phyloP scores from a whole-genome alignment of 2,888 invertebrate species.

The Drosophila maculinotata region DNA sequence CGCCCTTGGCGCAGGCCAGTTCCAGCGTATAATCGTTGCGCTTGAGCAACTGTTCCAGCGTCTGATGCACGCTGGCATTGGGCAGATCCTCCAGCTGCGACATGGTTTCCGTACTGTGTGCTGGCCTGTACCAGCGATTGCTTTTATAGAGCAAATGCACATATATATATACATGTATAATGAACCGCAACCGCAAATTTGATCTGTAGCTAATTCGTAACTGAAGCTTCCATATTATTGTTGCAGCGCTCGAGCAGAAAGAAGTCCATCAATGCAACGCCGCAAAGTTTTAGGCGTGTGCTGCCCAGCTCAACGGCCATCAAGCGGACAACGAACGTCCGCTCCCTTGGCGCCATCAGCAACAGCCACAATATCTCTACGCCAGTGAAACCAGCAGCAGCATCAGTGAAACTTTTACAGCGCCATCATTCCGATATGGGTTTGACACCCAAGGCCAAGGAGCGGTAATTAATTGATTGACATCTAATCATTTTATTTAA shows the following conservation, averaged over 20 bases:
- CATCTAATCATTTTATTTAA: too few relatives aligned
- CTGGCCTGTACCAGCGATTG: neutral
- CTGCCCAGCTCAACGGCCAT: too few relatives aligned
- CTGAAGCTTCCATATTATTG: neutral
- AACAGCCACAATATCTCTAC: too few relatives aligned
- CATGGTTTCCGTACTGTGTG: constrained; percentile 6
- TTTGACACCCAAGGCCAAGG: too few relatives aligned
- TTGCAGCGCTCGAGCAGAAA: neutral
- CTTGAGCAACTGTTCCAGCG: constrained; percentile 57
- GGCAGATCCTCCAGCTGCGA: constrained; percentile 48
- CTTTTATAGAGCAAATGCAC: constrained; percentile 13
- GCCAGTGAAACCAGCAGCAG: too few relatives aligned
- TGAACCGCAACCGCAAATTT: constrained; percentile 5
- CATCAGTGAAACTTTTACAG: too few relatives aligned
- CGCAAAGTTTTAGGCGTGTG: too few relatives aligned
- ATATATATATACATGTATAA: neutral
- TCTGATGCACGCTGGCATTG: constrained; percentile 58
- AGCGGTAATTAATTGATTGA: too few relatives aligned
- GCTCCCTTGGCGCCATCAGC: too few relatives aligned
- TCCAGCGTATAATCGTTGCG: constrained; percentile 54
- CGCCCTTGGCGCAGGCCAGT: constrained; percentile 78
- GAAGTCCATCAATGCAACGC: too few relatives aligned
- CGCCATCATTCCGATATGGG: too few relatives aligned
- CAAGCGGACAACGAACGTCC: too few relatives aligned
- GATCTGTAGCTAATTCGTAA: neutral